Base-by-base conservation (phyloP, 2,113 vertebrate genomes). In the Rissa tridactyla region DNA sequence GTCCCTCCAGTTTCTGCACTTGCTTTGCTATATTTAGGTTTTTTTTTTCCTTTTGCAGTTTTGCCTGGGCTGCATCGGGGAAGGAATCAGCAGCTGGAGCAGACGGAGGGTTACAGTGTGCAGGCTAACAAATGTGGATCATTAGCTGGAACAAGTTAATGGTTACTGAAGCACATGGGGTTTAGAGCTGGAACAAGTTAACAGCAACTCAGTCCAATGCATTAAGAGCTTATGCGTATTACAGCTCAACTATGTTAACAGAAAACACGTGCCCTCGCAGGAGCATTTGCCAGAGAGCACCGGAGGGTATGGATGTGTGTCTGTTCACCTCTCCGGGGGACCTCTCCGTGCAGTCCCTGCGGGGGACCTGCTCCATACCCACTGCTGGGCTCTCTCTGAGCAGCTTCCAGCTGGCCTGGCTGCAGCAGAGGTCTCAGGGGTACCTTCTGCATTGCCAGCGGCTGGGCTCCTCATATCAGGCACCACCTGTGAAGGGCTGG, bases 81-180 rank as follows among this genome's bases (percentile, higher is more conserved):
- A 66, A n/a, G 60, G 66, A 46, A 79, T 46, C 69, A 60, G 76
- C 89, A 86, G 93, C 96, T 82, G 85, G 68, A 70, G 58, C 38
- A 25, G 23, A 13, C 1, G 5, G 46, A 60, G 78, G 34, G 51
- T 62, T 80, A 40, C 0, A 0, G 57, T 86, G 79, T 84, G 64
- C 64, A 79, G 73, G 58, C 61, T 84, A 85, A 62, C 77, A 90
- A 89, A 85, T 66, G 83, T 69, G 64, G 82, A 84, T 92, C 90
- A 62, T 90, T 92, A 96, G 66, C 88, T 92, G 92, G 87, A 91
- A 88, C 79, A 91, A 94, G 87, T 86, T 84, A 95, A 88, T 96
- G 65, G 92, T 88, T 81, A 40, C 75, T 82, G 88, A 77, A 92
- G 86, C 90, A 91, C 89, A n/a, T 73, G 86, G 80, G 13, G 32